Base-by-base conservation (phyloP, 2,797 vertebrate species). In the Falco peregrinus region DNA sequence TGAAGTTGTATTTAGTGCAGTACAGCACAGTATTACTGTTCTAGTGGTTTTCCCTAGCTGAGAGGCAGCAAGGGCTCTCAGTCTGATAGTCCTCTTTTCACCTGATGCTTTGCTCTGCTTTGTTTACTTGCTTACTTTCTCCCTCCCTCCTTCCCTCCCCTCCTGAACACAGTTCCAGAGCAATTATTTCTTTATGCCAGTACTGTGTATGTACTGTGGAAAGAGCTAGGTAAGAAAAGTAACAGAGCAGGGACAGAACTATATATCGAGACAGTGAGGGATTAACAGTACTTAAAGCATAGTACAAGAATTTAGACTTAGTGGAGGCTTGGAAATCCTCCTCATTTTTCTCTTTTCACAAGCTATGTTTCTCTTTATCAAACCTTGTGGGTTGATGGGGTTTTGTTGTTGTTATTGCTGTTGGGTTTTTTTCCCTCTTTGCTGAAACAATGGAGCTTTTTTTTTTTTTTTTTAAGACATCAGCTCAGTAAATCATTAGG, bases 381-480 rank as follows among this genome's bases (percentile, higher is more conserved):
- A 73, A 74, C 0, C 0, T 39, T 35, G 2, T 43, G 4, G 26
- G 53, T 41, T 43, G 10, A 9, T 18, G 6, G 11, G 5, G 17
- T 15, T 35, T 22, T 37, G 24, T 33, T 16, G 18, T 28, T 26
- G 3, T 45, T 45, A 45, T 45, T 45, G 43, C 17, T 45, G 43
- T 18, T 19, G 43, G 16, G 43, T 1, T 10, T 29, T 39, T 57
- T 61, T 33, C 20, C 8, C 26, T 74, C n/a, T 87, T 87, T 15
- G 8, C 9, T 76, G 21, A 50, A 79, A 69, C 6, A 65, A 16
- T 21, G 8, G 10, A 74, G 9, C 4, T 87, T 69, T 70, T 25
- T 59, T 82, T 87, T 76, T 21, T 37, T 37, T 39, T 59, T 82
- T 87, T 76, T 21, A 63, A 64, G 71, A 69, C 17, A 70, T 53